Evolutionary conservation across 2,797 vertebrate species (phyloP).

Genomic region (Microctenopoma lineatum): DNA sequence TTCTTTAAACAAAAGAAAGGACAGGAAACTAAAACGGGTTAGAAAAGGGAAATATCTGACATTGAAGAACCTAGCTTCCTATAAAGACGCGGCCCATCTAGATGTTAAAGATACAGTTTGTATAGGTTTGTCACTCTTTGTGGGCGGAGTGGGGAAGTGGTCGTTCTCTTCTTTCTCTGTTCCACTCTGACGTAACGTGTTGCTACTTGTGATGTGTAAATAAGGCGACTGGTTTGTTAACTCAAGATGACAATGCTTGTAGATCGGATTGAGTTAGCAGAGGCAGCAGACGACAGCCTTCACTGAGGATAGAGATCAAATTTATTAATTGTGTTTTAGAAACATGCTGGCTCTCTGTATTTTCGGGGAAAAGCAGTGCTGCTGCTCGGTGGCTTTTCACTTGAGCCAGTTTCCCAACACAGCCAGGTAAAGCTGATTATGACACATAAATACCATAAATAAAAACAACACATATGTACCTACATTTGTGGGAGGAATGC

Average conservation of each 20-base stretch:
- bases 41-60: not conserved
- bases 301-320: not conserved
- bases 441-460: not conserved
- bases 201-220: conserved; percentile 10
- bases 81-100: not conserved
- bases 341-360: conserved; percentile 12
- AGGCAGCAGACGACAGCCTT: conserved; percentile 9
- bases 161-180: not conserved
- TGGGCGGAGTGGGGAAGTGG: not conserved
- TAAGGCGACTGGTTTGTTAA: conserved; percentile 15
- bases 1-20: not conserved
- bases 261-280: conserved; percentile 13
- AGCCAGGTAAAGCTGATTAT: not conserved
- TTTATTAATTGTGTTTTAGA: not conserved
- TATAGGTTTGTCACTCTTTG: conserved; percentile 34
- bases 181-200: conserved; percentile 15
- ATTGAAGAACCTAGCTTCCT: not conserved
- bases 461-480: not conserved
- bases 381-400: not conserved
- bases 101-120: not conserved
- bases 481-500: not conserved
- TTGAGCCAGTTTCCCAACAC: not conserved
- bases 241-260: conserved; percentile 23
- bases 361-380: conserved; percentile 14
- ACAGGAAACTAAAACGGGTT: not conserved